Percentiles rank a stretch among this genome's conserved stretches.
phyloP scores from a whole-genome alignment of 2,113 vertebrate genomes.

The Cheirogaleus medius region DNA sequence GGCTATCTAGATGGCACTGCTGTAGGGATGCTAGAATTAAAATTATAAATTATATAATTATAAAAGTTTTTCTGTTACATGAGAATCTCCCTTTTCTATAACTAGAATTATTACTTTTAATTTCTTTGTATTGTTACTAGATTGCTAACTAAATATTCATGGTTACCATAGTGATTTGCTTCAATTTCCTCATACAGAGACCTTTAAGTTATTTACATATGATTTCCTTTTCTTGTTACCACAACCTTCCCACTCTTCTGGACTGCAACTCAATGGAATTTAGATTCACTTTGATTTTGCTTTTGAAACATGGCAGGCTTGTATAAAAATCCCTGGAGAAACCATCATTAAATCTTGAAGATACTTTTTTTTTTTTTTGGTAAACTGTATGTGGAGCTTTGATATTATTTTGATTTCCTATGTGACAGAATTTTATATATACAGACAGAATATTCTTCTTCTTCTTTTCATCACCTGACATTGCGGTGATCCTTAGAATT shows the following conservation, averaged over 20 bases:
- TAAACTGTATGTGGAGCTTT: constrained; percentile 49
- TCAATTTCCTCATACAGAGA: constrained; percentile 56
- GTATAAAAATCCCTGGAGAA: constrained; percentile 46
- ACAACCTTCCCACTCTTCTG: constrained; percentile 33
- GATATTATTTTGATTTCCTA: constrained; percentile 63
- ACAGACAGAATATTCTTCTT: constrained; percentile 33
- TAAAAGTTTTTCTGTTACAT: constrained; percentile 26
- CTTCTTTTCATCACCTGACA: constrained; percentile 48
- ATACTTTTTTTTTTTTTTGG: not conserved
- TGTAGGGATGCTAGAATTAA: not conserved
- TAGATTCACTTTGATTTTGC: constrained; percentile 60
- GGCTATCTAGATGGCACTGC: not conserved
- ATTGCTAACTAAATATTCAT: constrained; percentile 73
- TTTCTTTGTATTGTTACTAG: constrained; percentile 66
- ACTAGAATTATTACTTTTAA: constrained; percentile 62
- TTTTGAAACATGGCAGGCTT: constrained; percentile 56
- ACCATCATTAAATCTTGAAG: constrained; percentile 61
- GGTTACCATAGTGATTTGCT: constrained; percentile 78
- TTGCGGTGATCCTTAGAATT: constrained; percentile 53
- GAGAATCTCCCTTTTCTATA: constrained; percentile 35
- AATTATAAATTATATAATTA: not conserved
- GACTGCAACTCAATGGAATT: constrained; percentile 32
- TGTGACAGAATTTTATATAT: constrained; percentile 59
- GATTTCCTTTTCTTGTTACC: constrained; percentile 62
- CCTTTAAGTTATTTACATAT: constrained; percentile 71